Evolutionary conservation across 2,113 vertebrate species (phyloP), one percentile per base, ranked within the genome.

Genomic region (Podarcis cretensis): DNA sequence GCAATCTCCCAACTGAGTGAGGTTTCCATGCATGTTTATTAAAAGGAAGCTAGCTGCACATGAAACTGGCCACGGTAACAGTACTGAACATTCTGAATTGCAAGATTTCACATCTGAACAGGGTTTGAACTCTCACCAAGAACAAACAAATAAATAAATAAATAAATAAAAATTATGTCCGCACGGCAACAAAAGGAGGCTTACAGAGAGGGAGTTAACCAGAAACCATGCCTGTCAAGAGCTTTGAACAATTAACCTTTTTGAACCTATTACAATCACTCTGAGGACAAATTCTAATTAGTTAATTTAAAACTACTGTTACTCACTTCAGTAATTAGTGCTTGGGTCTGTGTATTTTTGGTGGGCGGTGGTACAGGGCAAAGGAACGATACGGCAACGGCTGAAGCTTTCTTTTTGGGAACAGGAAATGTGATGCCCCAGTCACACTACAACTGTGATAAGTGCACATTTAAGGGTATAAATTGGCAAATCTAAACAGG

Each of bases 71-170:
- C 73, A 57, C 32, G 79, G 32, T 84, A 88, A 90, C 43, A 89
- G 71, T 54, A 69, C 80, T 92, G 37, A 1, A 6, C 71, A 85
- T 77, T 93, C 69, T 86, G 87, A 80, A 81, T 57, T 74, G 91
- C 32, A 54, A 71, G 78, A 91, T 81, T 86, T 35, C 74, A 77
- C 0, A 81, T 91, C 73, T 76, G 87, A 16, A 74, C 73, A 90
- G 87, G 80, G 83, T 89, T 93, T 92, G 89, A 86, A 94, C 83
- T 95, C 91, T 87, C 79, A 95, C 87, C 83, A 93, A 90, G 85
- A 92, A 89, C 74, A 82, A 81, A 32, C 35, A 35, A 74, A 74
- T 35, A 35, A 63, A n/a, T n/a, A n/a, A n/a, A n/a, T n/a, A n/a
- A n/a, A 63, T 63, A 80, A 86, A 93, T 83, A 59, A 86, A 87